Base-by-base conservation (phyloP, 2,888 invertebrate genomes). In the Pachydiplax longipennis region DNA sequence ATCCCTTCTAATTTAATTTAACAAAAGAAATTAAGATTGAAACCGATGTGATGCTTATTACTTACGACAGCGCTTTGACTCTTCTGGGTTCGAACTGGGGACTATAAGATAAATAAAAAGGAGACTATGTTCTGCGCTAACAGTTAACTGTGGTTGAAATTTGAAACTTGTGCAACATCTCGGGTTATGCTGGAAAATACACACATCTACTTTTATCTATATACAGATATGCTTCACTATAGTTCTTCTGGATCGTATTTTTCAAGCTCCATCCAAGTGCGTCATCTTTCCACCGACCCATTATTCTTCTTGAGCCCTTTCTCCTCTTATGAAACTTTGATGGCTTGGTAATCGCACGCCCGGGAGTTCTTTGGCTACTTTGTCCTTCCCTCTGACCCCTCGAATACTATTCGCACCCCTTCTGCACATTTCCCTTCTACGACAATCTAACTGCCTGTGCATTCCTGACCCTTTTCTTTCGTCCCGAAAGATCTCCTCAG, bases 331-430 rank as follows among this genome's bases (percentile, higher is more conserved):
- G 87, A 87, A 87, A 87, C 87, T 87, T 87, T 87, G 87, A 87
- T 87, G 87, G 87, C 87, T 58, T 61, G 61, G 65, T 87, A 87
- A 87, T 87, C 87, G 61, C 37, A 87, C 87, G 87, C 87, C n/a
- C 61, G 87, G 87, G 87, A 87, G 40, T 61, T n/a, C 61, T 61
- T 58, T 61, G 87, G 58, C 58, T n/a, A 40, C 61, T 61, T 22
- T 37, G 40, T 87, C 61, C 37, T 44, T 18, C 35, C 18, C 37
- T 2, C 35, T 37, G 44, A 37, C 81, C 37, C 81, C 22, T 81
- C 35, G 13, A n/a, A 15, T 61, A 61, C 15, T 61, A 25, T 73
- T 73, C 31, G 31, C 73, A 31, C 73, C 65, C 65, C 5, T 65
- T 65, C 3, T n/a, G 22, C 25, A 8, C 22, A 8, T 25, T 13